Conservation (phyloP, 2,888 invertebrate species). For the Thymelicus lineola region DNA sequence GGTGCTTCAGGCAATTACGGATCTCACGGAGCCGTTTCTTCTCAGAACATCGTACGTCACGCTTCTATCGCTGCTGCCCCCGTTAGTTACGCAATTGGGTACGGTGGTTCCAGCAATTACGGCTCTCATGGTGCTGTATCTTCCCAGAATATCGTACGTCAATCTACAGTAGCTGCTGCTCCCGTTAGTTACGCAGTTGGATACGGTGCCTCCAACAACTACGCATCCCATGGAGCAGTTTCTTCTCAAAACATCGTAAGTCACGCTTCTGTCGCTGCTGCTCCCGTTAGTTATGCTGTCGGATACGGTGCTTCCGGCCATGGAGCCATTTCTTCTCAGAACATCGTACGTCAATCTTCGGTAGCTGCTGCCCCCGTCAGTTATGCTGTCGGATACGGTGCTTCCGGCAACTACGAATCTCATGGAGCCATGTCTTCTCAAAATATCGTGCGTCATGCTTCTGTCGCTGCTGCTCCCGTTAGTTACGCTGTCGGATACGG, state of each 20-base stretch:
- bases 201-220: conserved; percentile 48
- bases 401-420: background rate
- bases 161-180: conserved; percentile 55
- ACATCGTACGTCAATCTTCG: conserved; percentile 60
- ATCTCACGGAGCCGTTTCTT: conserved; percentile 56
- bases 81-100: conserved; percentile 44
- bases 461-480: conserved; percentile 47
- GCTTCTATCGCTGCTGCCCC: conserved; percentile 51
- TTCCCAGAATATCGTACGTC: conserved; percentile 47
- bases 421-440: conserved; percentile 41
- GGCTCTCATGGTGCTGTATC: conserved; percentile 40
- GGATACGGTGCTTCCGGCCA: conserved; percentile 49
- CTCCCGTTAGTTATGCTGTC: conserved; percentile 1
- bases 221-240: conserved; percentile 35
- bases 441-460: conserved; percentile 55
- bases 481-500: conserved; percentile 47
- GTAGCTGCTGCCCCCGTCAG: conserved; percentile 43
- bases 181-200: conserved; percentile 47
- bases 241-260: conserved; percentile 39
- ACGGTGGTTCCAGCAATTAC: conserved; percentile 29
- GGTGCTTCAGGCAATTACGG: conserved; percentile 45
- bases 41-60: conserved; percentile 66
- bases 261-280: conserved; percentile 49
- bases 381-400: conserved; percentile 16
- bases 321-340: conserved; percentile 63